A percentile compares a stretch with the other conserved stretches of the same genome.
These are phyloP conservation scores for Ceratoteleas bidentatus DNA, from an alignment of 1,140 invertebrate species.

Conservation along the genomic window DNA sequence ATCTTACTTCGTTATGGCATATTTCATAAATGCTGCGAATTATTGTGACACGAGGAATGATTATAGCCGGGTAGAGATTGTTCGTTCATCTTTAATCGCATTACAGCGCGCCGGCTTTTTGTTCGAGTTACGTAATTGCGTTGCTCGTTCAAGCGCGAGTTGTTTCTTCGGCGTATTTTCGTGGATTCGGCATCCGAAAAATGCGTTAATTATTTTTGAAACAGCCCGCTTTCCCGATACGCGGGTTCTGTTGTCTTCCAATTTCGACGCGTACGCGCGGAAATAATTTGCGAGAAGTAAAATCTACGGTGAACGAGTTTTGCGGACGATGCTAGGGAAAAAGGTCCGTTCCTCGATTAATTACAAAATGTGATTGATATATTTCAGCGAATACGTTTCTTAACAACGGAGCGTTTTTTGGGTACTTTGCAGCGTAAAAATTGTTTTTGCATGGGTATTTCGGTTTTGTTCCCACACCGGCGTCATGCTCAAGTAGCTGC, in stretches of 20 bases:
- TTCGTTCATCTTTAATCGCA: neutral
- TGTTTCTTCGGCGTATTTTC: neutral
- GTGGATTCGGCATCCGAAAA: neutral
- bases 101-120: neutral
- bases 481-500: constrained; percentile 58
- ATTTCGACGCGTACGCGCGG: too few species aligned
- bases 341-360: too few species aligned
- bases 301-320: too few species aligned
- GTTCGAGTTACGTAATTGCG: neutral
- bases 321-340: too few species aligned
- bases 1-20: constrained; percentile 22
- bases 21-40: constrained; percentile 16
- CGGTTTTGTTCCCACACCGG: constrained; percentile 28
- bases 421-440: constrained; percentile 29
- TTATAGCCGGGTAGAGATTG: neutral
- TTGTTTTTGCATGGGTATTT: constrained; percentile 28
- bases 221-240: neutral
- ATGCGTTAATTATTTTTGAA: neutral
- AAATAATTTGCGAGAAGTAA: too few species aligned
- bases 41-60: constrained; percentile 1
- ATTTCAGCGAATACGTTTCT: neutral
- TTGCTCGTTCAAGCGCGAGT: neutral
- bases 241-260: too few species aligned
- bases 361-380: neutral
- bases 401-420: constrained; percentile 8